Evolutionary conservation across 2,113 vertebrate species (phyloP).

Genomic region (Rhegmatorhina hoffmannsi): DNA sequence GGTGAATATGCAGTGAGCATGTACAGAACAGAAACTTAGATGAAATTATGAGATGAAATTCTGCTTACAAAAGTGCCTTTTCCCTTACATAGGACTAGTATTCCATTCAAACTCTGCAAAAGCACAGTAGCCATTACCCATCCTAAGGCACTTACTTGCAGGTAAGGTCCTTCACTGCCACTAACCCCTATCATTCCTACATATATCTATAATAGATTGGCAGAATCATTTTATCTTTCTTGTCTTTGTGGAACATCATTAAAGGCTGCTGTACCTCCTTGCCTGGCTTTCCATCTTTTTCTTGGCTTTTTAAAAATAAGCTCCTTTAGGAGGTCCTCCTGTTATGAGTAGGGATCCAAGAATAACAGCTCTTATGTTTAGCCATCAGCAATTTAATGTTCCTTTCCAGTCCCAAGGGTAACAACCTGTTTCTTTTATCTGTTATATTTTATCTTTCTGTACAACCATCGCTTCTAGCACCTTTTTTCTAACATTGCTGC

Average conservation of each 20-base stretch:
- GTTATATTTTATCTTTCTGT: constrained; percentile 36
- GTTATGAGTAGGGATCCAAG: constrained; percentile 16
- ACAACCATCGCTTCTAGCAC: constrained; percentile 21
- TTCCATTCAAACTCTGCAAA: not conserved
- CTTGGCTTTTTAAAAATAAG: not conserved
- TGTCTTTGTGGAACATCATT: not conserved
- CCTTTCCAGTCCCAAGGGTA: not conserved
- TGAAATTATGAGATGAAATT: not conserved
- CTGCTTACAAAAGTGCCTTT: not conserved
- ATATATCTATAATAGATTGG: not conserved
- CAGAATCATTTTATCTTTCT: not conserved
- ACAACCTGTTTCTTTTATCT: constrained; percentile 42
- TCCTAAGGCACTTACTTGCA: not conserved
- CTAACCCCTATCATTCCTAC: not conserved
- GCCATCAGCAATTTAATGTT: constrained; percentile 29
- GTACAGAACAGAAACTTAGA: not conserved
- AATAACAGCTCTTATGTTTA: constrained; percentile 23
- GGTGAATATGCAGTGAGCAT: not conserved
- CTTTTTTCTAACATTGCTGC: constrained; percentile 7
- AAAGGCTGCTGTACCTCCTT: not conserved
- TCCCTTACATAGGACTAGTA: not conserved
- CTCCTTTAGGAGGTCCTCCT: not conserved
- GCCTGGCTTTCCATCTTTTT: not conserved
- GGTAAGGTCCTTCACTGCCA: not conserved
- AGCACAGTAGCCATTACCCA: not conserved